Conservation (phyloP, 1,140 invertebrate species). For the Grapholita molesta region DNA sequence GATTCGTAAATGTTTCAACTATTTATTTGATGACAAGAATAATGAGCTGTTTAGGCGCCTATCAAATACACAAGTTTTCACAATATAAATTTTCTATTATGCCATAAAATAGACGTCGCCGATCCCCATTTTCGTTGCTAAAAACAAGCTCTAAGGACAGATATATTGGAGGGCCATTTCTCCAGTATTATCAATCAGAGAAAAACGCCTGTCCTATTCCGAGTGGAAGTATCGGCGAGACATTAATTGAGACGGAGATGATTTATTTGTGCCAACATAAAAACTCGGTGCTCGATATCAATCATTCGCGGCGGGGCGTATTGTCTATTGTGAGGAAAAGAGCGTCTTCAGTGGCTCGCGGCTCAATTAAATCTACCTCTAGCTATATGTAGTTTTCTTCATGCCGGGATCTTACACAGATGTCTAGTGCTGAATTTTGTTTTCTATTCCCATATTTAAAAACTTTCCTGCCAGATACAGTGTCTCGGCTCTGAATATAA, state of each 20-base stretch:
- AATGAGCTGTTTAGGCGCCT: too few relatives aligned
- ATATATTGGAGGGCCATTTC: background rate
- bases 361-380: conserved; percentile 1
- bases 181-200: conserved; percentile 30
- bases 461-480: too few relatives aligned
- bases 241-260: conserved; percentile 39
- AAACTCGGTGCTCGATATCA: conserved; percentile 31
- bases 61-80: too few relatives aligned
- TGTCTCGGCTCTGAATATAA: too few relatives aligned
- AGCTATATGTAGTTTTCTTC: background rate
- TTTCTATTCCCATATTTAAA: too few relatives aligned
- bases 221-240: conserved; percentile 23
- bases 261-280: conserved; percentile 34
- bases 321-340: conserved; percentile 30
- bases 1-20: too few relatives aligned
- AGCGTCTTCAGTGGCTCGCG: background rate
- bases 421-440: too few relatives aligned
- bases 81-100: background rate
- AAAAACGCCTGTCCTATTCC: conserved; percentile 25
- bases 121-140: background rate
- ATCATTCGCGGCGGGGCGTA: conserved; percentile 28
- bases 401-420: too few relatives aligned
- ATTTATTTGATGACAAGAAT: too few relatives aligned
- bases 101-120: background rate
- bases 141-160: background rate